Evolutionary conservation across 2,797 vertebrate genomes (phyloP).

Genomic region (Chiloscyllium punctatum): DNA sequence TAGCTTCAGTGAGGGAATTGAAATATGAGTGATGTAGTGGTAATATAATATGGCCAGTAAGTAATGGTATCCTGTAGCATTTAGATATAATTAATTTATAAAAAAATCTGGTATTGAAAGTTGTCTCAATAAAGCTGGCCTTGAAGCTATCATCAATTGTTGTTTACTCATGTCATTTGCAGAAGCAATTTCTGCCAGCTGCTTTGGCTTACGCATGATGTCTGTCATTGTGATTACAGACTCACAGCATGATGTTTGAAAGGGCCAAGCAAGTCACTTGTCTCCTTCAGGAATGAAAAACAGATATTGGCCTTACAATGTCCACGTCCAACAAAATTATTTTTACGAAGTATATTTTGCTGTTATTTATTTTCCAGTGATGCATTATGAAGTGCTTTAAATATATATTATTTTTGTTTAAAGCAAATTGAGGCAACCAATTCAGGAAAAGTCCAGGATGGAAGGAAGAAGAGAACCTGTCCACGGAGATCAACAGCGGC

Average conservation of each 20-base stretch:
- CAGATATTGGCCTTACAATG: too few species aligned
- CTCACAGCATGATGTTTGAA: neutral
- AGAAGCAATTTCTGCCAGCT: neutral
- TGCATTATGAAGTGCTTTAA: neutral
- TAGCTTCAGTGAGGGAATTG: neutral
- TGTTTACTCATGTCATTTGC: neutral
- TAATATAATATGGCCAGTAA: too few species aligned
- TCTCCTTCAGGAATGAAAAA: too few species aligned
- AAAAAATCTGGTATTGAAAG: neutral
- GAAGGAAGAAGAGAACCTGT: conserved; percentile 42
- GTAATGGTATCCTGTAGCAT: neutral
- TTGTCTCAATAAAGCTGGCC: neutral
- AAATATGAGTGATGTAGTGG: neutral
- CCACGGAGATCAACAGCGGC: conserved; percentile 57
- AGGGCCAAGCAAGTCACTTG: too few species aligned
- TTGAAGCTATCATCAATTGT: neutral
- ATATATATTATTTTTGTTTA: conserved; percentile 38
- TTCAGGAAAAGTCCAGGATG: conserved; percentile 29
- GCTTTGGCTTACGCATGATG: too few species aligned
- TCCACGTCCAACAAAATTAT: too few species aligned
- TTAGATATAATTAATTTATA: neutral
- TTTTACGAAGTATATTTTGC: neutral
- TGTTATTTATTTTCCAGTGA: neutral
- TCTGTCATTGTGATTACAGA: neutral
- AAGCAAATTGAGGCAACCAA: conserved; percentile 42